phyloP scores from a whole-genome alignment of 1,140 invertebrate species.

The Zaprionus tsacasi region DNA sequence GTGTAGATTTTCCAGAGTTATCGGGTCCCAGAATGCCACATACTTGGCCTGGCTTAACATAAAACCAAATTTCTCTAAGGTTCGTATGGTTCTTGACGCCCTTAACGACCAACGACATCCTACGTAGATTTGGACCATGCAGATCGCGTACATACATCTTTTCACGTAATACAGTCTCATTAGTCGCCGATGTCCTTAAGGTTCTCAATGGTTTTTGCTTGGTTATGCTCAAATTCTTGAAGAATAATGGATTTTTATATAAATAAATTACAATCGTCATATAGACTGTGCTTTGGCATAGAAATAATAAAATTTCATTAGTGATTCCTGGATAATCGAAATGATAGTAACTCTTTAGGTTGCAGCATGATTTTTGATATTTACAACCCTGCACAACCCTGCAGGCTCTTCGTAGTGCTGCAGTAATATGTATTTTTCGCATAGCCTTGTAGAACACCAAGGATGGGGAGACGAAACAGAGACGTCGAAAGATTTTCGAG shows the following conservation, averaged over 20 bases:
- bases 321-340: slow-evolving; percentile 9
- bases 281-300: background rate
- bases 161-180: background rate
- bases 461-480: slow-evolving; percentile 15
- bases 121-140: background rate
- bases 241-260: slow-evolving; percentile 8
- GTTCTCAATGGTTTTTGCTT: background rate
- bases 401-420: slow-evolving; percentile 12
- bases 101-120: background rate
- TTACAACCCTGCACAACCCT: background rate
- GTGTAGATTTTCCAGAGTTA: slow-evolving; percentile 10
- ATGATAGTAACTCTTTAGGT: background rate
- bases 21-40: slow-evolving; percentile 15
- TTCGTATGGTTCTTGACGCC: background rate
- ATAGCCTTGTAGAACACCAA: background rate
- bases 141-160: background rate
- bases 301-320: background rate
- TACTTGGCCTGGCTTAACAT: background rate
- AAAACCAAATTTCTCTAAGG: background rate
- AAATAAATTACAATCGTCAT: background rate
- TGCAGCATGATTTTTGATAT: background rate
- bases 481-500: background rate
- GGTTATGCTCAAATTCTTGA: too few species aligned
- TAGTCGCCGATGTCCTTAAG: background rate
- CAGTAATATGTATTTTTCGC: background rate